Evolutionary conservation across 2,113 vertebrate genomes (phyloP).

Genomic region (Amazona vittata): DNA sequence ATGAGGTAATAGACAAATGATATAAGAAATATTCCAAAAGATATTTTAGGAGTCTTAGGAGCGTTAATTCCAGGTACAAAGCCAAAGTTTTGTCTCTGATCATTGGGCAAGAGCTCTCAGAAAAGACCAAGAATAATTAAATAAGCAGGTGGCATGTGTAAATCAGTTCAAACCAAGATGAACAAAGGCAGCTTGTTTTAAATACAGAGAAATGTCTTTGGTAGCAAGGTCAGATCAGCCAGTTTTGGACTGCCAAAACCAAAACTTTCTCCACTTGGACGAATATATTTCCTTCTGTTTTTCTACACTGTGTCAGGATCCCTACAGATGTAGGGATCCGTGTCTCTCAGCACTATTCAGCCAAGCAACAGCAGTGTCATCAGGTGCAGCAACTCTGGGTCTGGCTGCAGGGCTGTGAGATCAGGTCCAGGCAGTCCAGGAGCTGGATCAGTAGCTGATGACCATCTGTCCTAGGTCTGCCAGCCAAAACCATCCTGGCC

Average conservation of each 20-base stretch:
- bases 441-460: conserved; percentile 56
- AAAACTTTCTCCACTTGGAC: conserved; percentile 2
- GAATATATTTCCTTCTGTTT: background rate
- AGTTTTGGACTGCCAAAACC: background rate
- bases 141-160: conserved; percentile 2
- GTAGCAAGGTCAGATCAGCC: background rate
- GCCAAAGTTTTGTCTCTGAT: background rate
- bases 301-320: background rate
- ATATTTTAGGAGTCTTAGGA: background rate
- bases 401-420: conserved; percentile 40
- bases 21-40: too few relatives aligned
- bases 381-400: conserved; percentile 39
- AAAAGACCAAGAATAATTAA: background rate
- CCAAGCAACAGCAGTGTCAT: conserved; percentile 42
- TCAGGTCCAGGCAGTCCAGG: conserved; percentile 35
- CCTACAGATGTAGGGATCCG: background rate
- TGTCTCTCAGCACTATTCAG: background rate
- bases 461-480: conserved; percentile 40
- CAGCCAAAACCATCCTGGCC: conserved; percentile 53
- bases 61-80: background rate
- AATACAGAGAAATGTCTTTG: background rate
- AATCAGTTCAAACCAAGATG: background rate
- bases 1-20: too few relatives aligned
- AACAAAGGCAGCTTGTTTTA: conserved; percentile 3
- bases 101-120: background rate